These are phyloP conservation scores for Delichon dasypus DNA, from an alignment of 2,797 vertebrate genomes.

Conservation along the genomic window DNA sequence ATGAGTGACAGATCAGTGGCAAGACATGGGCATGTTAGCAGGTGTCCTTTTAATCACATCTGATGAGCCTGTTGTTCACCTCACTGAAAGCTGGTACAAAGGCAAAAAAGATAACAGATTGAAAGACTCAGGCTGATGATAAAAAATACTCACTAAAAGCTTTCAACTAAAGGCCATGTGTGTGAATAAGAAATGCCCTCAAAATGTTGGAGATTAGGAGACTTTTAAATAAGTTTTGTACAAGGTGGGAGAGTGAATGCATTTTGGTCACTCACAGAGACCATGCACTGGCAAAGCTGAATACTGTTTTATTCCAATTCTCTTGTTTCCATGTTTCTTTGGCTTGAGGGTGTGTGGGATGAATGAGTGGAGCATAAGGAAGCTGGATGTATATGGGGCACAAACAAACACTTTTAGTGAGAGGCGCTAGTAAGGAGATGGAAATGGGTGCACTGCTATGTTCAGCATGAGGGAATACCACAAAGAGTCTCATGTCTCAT, in stretches of 20 bases:
- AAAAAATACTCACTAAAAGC: neutral
- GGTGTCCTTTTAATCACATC: neutral
- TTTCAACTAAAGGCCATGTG: neutral
- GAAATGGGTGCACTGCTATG: neutral
- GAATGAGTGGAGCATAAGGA: neutral
- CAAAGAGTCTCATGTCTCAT: neutral
- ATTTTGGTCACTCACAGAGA: neutral
- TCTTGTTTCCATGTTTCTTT: neutral
- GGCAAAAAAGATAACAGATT: neutral
- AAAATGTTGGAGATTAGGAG: neutral
- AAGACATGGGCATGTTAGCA: neutral
- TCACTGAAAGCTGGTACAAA: neutral
- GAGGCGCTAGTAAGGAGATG: neutral
- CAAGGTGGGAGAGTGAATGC: accelerated
- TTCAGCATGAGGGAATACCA: neutral
- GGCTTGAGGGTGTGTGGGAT: accelerated
- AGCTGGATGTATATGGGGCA: accelerated
- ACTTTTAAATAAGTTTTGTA: neutral
- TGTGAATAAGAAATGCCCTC: neutral
- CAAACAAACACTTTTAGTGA: neutral
- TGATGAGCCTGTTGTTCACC: neutral
- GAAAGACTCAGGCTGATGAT: neutral
- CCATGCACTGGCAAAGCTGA: neutral
- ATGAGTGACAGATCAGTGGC: neutral
- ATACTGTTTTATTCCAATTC: neutral